These are phyloP conservation scores for Paratilapia polleni DNA, from an alignment of 2,113 vertebrate genomes.

Conservation along the genomic window DNA sequence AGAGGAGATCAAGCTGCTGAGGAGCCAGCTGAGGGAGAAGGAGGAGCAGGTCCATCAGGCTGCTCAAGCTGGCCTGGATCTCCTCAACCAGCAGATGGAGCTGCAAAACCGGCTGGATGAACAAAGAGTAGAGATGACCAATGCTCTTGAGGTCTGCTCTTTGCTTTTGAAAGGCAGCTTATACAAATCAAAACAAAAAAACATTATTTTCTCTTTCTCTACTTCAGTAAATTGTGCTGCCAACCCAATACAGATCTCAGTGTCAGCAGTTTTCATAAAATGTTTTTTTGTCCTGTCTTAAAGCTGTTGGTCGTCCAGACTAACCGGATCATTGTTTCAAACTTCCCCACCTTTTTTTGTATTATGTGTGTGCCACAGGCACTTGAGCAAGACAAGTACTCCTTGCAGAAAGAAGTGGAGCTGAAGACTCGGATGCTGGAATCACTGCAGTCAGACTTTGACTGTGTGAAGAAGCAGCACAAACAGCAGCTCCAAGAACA, in stretches of 20 bases:
- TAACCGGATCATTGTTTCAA: neutral
- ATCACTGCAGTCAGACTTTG: constrained; percentile 89
- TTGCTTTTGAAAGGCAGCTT: neutral
- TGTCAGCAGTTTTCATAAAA: neutral
- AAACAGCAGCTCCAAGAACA: constrained; percentile 83
- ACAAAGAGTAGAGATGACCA: constrained; percentile 85
- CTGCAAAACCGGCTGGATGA: constrained; percentile 89
- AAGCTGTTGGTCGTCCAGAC: neutral
- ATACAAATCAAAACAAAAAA: too few relatives aligned
- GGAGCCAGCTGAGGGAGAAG: constrained; percentile 82
- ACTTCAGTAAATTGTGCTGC: fast-evolving
- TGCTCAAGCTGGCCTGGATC: constrained; percentile 89
- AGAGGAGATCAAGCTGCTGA: constrained; percentile 79
- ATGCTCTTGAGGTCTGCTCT: constrained; percentile 83
- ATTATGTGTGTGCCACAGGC: constrained; percentile 48
- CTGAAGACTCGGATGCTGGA: constrained; percentile 90
- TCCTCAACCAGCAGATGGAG: constrained; percentile 88
- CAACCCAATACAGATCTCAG: neutral
- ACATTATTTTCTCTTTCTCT: too few relatives aligned
- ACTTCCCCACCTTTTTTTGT: neutral
- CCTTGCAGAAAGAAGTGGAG: constrained; percentile 88
- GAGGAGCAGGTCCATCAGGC: constrained; percentile 88
- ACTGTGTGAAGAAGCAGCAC: constrained; percentile 88
- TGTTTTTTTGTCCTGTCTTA: neutral
- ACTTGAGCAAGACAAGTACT: constrained; percentile 90